Evolutionary conservation across 2,888 invertebrate genomes (phyloP).

Genomic region (Melanophora roralis): DNA sequence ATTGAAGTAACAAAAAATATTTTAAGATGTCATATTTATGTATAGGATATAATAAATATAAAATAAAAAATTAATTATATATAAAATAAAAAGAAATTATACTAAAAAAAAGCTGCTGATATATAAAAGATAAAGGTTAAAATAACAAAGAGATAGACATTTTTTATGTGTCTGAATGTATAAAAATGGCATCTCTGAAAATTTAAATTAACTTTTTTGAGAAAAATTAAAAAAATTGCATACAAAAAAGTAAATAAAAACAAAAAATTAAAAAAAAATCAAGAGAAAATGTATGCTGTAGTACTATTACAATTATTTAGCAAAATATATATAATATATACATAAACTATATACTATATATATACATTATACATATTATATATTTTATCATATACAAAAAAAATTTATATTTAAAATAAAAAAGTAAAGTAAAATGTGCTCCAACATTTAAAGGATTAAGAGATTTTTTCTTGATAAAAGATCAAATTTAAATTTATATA

Average conservation of each 20-base stretch:
- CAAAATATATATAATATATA: slow-evolving; percentile 58
- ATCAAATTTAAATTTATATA: too few species aligned
- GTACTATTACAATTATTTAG: slow-evolving; percentile 65
- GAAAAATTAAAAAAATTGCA: slow-evolving; percentile 9
- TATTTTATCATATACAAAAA: slow-evolving; percentile 59
- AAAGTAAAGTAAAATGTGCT: slow-evolving; percentile 49
- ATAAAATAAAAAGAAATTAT: slow-evolving; percentile 5
- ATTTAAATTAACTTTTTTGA: too few species aligned
- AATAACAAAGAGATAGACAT: background rate
- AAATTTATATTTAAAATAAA: slow-evolving; percentile 39
- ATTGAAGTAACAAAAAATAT: slow-evolving; percentile 63
- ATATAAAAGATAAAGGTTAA: slow-evolving; percentile 12
- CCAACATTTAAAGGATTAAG: slow-evolving; percentile 59
- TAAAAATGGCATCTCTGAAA: slow-evolving; percentile 41
- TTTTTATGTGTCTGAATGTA: slow-evolving; percentile 31
- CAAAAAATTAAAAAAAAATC: slow-evolving; percentile 23
- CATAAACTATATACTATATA: slow-evolving; percentile 56
- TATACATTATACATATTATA: slow-evolving; percentile 52
- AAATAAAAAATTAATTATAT: background rate
- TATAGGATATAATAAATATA: slow-evolving; percentile 45
- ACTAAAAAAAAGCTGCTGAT: background rate
- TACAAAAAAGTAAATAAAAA: slow-evolving; percentile 18
- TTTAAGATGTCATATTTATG: slow-evolving; percentile 54
- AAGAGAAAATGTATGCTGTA: slow-evolving; percentile 58
- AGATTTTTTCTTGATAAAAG: background rate